Conservation (phyloP, 1,140 invertebrate genomes). For the Condylostylus longicornis region DNA sequence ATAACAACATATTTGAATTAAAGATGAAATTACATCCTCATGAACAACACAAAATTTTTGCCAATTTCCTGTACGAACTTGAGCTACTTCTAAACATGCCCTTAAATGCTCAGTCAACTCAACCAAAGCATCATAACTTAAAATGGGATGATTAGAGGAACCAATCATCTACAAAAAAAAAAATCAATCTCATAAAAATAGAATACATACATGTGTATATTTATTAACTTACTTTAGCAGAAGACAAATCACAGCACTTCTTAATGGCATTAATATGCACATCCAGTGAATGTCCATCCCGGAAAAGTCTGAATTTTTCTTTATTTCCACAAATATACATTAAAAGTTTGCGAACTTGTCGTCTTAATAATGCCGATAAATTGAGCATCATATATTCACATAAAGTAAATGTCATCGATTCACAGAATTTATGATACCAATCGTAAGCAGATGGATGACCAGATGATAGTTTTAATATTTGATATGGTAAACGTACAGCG, state of each 20-base stretch:
- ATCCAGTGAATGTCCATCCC: slow-evolving; percentile 80
- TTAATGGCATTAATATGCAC: slow-evolving; percentile 58
- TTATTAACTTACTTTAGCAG: slow-evolving; percentile 30
- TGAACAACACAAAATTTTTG: slow-evolving; percentile 75
- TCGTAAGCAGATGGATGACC: slow-evolving; percentile 36
- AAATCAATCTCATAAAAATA: not conserved
- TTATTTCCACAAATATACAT: slow-evolving; percentile 90
- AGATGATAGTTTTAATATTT: slow-evolving; percentile 63
- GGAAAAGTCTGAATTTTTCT: slow-evolving; percentile 83
- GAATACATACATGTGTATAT: not conserved
- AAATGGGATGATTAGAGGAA: slow-evolving; percentile 34
- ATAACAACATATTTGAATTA: slow-evolving; percentile 59
- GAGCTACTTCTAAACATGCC: slow-evolving; percentile 82
- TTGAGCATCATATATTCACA: slow-evolving; percentile 96
- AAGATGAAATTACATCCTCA: slow-evolving; percentile 58
- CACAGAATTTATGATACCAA: slow-evolving; percentile 73
- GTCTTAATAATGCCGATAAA: slow-evolving; percentile 57
- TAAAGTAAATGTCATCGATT: slow-evolving; percentile 65
- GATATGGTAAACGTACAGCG: slow-evolving; percentile 82
- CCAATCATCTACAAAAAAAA: slow-evolving; percentile 15
- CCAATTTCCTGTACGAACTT: slow-evolving; percentile 86
- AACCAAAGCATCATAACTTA: slow-evolving; percentile 81
- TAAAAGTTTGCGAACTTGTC: slow-evolving; percentile 78
- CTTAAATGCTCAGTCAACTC: slow-evolving; percentile 90
- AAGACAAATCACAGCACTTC: slow-evolving; percentile 28